phyloP scores from a whole-genome alignment of 1,140 invertebrate genomes.

The Drosophila elegans region DNA sequence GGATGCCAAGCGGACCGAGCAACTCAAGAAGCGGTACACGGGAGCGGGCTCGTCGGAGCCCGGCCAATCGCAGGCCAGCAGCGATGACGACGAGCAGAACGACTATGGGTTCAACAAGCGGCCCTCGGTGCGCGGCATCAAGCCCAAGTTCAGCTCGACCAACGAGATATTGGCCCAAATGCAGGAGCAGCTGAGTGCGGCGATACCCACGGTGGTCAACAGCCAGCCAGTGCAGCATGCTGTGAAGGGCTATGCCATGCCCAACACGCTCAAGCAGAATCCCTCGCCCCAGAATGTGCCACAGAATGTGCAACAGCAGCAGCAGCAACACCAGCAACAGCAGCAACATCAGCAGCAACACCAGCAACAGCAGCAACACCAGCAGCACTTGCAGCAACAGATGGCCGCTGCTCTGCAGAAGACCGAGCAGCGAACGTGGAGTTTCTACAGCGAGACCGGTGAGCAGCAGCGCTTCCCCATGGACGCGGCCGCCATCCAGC shows the following conservation, averaged over 20 bases:
- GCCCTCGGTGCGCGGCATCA: conserved; percentile 91
- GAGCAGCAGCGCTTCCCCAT: conserved; percentile 78
- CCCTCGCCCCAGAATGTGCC: conserved; percentile 78
- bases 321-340: conserved; percentile 35
- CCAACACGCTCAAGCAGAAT: conserved; percentile 75
- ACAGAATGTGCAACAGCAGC: conserved; percentile 37
- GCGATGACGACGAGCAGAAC: conserved; percentile 92
- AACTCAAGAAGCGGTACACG: conserved; percentile 90
- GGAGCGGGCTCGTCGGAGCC: conserved; percentile 82
- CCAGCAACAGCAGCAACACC: conserved; percentile 69
- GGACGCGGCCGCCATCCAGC: conserved; percentile 74
- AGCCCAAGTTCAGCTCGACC: conserved; percentile 88
- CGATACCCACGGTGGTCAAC: conserved; percentile 82
- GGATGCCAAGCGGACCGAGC: conserved; percentile 91
- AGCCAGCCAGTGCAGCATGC: conserved; percentile 73
- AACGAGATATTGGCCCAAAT: conserved; percentile 93
- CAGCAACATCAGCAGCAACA: conserved; percentile 66
- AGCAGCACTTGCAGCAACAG: conserved; percentile 69
- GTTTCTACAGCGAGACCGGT: conserved; percentile 76
- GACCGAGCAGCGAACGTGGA: conserved; percentile 81
- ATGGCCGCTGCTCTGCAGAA: conserved; percentile 75
- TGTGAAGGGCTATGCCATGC: conserved; percentile 78
- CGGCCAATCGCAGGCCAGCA: conserved; percentile 85
- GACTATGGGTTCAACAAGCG: conserved; percentile 95
- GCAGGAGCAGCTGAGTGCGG: conserved; percentile 89